Evolutionary conservation across 30 jellyfish, hydroid and myxozoan species (phyloP), one percentile per base, ranked within the genome.

Genomic region (Aurelia coerulea): DNA sequence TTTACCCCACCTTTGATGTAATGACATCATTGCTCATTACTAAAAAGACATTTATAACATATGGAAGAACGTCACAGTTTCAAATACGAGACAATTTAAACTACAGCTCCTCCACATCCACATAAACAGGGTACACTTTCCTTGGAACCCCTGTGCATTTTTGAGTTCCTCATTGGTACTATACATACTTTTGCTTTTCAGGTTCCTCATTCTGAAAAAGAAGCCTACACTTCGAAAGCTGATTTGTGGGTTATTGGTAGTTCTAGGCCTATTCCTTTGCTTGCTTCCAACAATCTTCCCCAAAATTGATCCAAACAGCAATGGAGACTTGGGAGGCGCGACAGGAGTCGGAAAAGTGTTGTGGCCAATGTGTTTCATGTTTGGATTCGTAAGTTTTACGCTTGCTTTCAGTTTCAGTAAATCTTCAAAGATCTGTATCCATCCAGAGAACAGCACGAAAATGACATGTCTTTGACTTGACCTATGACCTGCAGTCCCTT

Each of bases 291-390:
- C 81, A 41, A 65, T 82, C 4, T 70, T 65, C 74, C 84, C 92
- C 11, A 82, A 58, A 18, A 50, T 82, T 29, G 88, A 62, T 60
- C 82, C 81, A 37, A 54, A 31, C 33, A 52, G 85, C 34, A 46
- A n/a, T 12, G 32, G 59, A 67, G 85, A 69, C 29, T 33, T 42
- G 42, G 92, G 92, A 5, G 92, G 92, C 15, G 85, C 92, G 16
- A 18, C 85, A 18, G 92, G 85, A 41, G 71, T 65, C 14, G 92
- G 78, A 17, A 72, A 72, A 39, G 66, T 82, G 5, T 70, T 82
- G 34, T 82, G 92, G 92, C 92, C 92, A 11, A 51, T 82, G 77
- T 70, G 84, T 29, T 82, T 82, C 68, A 82, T 82, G 92, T 56
- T 82, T 12, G 84, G 84, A 7, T 65, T 82, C n/a, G 92, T 82